Evolutionary conservation across 2,888 invertebrate genomes (phyloP).

Genomic region (Volucella inanis): DNA sequence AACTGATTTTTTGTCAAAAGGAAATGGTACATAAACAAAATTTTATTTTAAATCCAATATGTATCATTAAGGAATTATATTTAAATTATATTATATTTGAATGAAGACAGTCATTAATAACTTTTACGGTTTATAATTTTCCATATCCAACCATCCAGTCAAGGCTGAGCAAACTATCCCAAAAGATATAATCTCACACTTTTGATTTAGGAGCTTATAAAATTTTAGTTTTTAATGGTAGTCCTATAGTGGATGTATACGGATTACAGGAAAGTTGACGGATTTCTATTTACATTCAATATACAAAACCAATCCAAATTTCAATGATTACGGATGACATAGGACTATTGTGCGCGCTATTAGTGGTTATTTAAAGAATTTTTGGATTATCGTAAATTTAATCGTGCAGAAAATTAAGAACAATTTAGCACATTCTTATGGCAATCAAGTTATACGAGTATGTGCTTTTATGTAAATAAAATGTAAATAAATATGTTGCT

Average conservation of each 20-base stretch:
- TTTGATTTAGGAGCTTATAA: neutral
- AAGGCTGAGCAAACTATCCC: no score
- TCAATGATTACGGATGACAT: conserved; percentile 60
- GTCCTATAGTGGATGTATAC: neutral
- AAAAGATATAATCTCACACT: neutral
- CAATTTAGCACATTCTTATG: conserved; percentile 37
- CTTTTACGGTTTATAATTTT: no score
- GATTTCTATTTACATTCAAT: conserved; percentile 52
- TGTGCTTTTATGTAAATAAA: neutral
- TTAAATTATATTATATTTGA: no score
- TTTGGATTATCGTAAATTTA: conserved; percentile 47
- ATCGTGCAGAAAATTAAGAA: conserved; percentile 59
- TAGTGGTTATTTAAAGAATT: conserved; percentile 4
- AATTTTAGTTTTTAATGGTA: conserved; percentile 12
- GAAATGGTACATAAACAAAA: no score
- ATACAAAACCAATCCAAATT: conserved; percentile 47
- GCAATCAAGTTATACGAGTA: conserved; percentile 40
- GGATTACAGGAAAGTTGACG: conserved; percentile 40
- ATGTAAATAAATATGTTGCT: neutral
- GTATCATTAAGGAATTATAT: no score
- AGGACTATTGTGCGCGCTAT: conserved; percentile 24
- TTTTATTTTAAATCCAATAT: no score
- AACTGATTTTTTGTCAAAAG: no score
- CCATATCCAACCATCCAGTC: no score
- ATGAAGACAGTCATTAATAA: no score